A percentile compares a stretch with the other conserved stretches of the same genome.
phyloP scores from a whole-genome alignment of 2,113 vertebrate species.

The Isichthys henryi region DNA sequence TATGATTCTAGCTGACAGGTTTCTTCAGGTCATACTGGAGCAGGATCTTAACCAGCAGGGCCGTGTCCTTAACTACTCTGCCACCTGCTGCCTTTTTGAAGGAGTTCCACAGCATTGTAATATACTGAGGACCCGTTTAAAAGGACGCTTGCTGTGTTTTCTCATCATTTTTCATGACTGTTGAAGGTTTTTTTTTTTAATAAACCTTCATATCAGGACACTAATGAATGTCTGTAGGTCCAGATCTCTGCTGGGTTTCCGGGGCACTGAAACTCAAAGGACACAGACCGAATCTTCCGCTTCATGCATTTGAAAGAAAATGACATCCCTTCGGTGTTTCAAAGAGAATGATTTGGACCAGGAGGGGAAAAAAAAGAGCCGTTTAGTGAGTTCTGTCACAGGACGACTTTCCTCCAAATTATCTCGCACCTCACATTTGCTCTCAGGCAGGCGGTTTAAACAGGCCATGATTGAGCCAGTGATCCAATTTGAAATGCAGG shows the following conservation, averaged over 20 bases:
- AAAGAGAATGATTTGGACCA: constrained; percentile 57
- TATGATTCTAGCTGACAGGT: neutral
- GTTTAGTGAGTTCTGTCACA: constrained; percentile 98
- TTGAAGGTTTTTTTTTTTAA: neutral
- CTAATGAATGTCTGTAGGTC: constrained; percentile 4
- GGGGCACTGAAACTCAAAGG: neutral
- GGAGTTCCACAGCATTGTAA: neutral
- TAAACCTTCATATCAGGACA: neutral
- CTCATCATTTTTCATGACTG: neutral
- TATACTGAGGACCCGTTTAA: neutral
- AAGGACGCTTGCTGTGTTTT: neutral
- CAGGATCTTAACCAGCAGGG: neutral
- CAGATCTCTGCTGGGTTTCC: neutral
- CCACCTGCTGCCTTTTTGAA: neutral
- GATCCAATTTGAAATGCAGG: constrained; percentile 99
- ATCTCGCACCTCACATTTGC: constrained; percentile 99
- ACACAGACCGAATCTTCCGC: constrained; percentile 46
- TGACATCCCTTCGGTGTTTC: constrained; percentile 72
- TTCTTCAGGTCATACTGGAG: neutral
- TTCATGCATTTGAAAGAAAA: constrained; percentile 75
- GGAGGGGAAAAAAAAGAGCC: constrained; percentile 30
- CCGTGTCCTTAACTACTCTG: neutral
- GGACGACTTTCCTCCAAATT: constrained; percentile 98
- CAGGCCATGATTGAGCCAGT: constrained; percentile 99
- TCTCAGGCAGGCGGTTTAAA: constrained; percentile 99